phyloP scores from a whole-genome alignment of 2,797 vertebrate species.

The Crax fasciolata region DNA sequence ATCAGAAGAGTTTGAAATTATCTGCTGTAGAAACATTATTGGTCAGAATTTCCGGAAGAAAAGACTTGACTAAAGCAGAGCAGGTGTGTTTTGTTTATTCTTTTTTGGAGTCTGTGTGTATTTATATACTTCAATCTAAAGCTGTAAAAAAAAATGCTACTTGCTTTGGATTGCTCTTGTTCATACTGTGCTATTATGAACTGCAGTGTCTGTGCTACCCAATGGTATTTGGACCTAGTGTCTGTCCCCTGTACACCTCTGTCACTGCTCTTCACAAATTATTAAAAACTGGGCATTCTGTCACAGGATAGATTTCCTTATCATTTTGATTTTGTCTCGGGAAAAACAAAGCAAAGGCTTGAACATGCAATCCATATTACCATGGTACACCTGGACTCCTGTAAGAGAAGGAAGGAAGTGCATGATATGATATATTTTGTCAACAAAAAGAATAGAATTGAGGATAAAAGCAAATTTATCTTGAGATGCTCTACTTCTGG shows the following conservation, averaged over 20 bases:
- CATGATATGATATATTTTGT: neutral
- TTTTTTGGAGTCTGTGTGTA: neutral
- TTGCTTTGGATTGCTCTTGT: neutral
- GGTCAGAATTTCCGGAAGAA: rapidly evolving
- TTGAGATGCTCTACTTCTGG: neutral
- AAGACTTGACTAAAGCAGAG: neutral
- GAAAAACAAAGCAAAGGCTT: neutral
- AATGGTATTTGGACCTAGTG: neutral
- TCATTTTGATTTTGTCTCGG: neutral
- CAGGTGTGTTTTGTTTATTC: rapidly evolving
- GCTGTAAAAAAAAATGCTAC: neutral
- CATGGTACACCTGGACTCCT: neutral
- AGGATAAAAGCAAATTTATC: neutral
- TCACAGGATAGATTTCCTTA: neutral
- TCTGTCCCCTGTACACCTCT: neutral
- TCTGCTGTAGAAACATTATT: neutral
- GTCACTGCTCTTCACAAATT: neutral
- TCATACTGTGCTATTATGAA: neutral
- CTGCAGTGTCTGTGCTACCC: neutral
- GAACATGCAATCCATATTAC: neutral
- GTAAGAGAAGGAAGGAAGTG: neutral
- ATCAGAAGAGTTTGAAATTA: neutral
- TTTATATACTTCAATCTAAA: neutral
- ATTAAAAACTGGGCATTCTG: neutral
- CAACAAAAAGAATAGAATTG: neutral